A percentile compares a stretch with the other conserved stretches of the same genome.
Conservation (phyloP, 2,888 invertebrate species). For the Ganaspis brasiliensis region DNA sequence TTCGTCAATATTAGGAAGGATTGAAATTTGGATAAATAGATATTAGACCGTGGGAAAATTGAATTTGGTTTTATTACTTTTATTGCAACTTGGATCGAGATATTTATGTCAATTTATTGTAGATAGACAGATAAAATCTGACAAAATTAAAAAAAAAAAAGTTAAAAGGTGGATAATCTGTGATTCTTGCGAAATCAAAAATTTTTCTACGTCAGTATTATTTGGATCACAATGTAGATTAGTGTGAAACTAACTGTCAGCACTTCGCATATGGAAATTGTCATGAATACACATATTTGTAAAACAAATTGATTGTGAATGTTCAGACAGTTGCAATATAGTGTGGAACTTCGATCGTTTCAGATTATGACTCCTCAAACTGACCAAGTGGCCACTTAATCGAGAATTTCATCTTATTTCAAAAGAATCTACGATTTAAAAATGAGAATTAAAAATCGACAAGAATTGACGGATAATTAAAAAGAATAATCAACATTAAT, state of each 20-base stretch:
- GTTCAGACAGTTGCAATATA: neutral
- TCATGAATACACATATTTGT: conserved; percentile 10
- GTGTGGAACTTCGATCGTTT: conserved; percentile 1
- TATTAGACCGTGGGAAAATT: too few relatives aligned
- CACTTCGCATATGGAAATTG: conserved; percentile 15
- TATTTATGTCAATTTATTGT: too few relatives aligned
- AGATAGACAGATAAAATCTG: neutral
- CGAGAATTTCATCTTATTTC: neutral
- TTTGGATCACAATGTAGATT: conserved; percentile 8
- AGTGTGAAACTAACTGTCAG: conserved; percentile 12
- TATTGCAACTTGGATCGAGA: too few relatives aligned
- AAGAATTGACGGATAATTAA: neutral
- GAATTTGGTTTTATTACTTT: too few relatives aligned
- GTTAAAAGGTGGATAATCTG: too few relatives aligned
- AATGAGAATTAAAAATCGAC: too few relatives aligned
- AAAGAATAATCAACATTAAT: too few relatives aligned
- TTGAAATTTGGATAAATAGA: too few relatives aligned
- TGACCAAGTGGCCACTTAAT: neutral
- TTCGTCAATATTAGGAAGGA: too few relatives aligned
- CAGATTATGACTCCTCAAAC: neutral
- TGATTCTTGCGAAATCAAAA: too few relatives aligned
- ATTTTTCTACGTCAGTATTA: neutral
- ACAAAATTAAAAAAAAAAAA: neutral
- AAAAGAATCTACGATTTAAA: too few relatives aligned
- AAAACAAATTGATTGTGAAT: conserved; percentile 15